phyloP scores from a whole-genome alignment of 2,797 vertebrate genomes.

The Enteromius radiatus region DNA sequence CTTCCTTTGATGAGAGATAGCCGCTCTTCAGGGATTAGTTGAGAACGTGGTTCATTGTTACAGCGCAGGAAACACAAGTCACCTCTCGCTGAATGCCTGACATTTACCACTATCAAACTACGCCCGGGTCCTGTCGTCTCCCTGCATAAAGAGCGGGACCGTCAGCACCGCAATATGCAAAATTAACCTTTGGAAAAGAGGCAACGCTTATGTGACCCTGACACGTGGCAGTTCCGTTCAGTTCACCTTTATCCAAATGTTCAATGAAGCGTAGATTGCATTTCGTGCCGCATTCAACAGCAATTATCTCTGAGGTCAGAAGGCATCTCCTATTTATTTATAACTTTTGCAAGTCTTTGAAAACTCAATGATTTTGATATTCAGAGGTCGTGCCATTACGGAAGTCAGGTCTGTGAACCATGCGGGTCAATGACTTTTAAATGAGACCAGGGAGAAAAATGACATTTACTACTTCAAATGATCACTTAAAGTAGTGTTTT shows the following conservation, averaged over 20 bases:
- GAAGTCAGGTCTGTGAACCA: conserved; percentile 6
- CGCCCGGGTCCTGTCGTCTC: conserved; percentile 20
- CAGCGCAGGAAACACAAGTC: conserved; percentile 28
- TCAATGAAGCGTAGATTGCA: conserved; percentile 27
- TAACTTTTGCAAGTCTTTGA: conserved; percentile 25
- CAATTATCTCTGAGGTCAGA: conserved; percentile 52
- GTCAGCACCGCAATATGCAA: conserved; percentile 47
- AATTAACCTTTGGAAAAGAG: conserved; percentile 56
- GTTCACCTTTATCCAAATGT: conserved; percentile 41
- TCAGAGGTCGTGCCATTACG: not conserved
- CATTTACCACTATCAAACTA: conserved; percentile 47
- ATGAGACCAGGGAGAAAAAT: not conserved
- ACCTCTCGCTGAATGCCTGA: conserved; percentile 44
- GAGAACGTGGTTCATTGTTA: conserved; percentile 45
- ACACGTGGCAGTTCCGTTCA: conserved; percentile 37
- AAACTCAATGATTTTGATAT: conserved; percentile 30
- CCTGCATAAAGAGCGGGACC: conserved; percentile 32
- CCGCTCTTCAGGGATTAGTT: conserved; percentile 37
- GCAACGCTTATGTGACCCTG: conserved; percentile 37
- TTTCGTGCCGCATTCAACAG: conserved; percentile 33
- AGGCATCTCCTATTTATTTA: conserved; percentile 34
- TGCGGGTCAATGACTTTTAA: conserved; percentile 3
- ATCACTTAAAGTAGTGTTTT: not conserved
- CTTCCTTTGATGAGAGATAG: conserved; percentile 28
- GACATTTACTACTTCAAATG: not conserved